These are phyloP conservation scores for Sarcophaga caerulescens DNA, from an alignment of 2,888 invertebrate genomes.

Conservation along the genomic window DNA sequence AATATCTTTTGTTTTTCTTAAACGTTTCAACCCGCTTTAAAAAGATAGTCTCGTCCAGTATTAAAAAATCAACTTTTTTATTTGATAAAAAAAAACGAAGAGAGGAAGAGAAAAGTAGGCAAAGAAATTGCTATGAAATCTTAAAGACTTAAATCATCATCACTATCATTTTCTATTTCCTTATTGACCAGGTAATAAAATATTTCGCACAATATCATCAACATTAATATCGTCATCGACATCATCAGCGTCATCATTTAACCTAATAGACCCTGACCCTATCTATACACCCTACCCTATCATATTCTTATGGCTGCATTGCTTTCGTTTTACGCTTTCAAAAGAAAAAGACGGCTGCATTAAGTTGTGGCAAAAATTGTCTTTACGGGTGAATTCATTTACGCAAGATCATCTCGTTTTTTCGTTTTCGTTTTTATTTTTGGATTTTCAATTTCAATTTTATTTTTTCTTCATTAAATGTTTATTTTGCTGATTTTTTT, in stretches of 20 bases:
- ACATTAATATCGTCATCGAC: conserved; percentile 37
- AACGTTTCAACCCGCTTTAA: conserved; percentile 44
- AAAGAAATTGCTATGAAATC: conserved; percentile 2
- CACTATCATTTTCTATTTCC: neutral
- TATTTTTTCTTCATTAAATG: conserved; percentile 19
- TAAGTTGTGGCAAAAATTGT: conserved; percentile 69
- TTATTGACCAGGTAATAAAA: conserved; percentile 51
- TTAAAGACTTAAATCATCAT: conserved; percentile 24
- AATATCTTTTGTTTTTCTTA: conserved; percentile 9
- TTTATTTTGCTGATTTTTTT: conserved; percentile 56
- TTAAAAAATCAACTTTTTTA: conserved; percentile 44
- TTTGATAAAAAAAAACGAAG: conserved; percentile 12
- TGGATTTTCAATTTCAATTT: no score
- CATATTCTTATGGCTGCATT: neutral
- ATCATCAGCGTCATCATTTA: conserved; percentile 76
- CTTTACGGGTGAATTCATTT: conserved; percentile 69
- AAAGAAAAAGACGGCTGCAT: conserved; percentile 46
- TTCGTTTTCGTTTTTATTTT: conserved; percentile 1
- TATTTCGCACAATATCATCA: conserved; percentile 63
- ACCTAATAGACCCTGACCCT: conserved; percentile 79
- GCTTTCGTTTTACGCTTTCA: neutral
- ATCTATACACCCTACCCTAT: neutral
- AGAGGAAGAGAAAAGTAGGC: neutral
- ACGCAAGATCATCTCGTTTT: conserved; percentile 52
- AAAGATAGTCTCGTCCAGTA: conserved; percentile 6